Evolutionary conservation across 2,888 invertebrate genomes (phyloP).

Genomic region (Notodonta dromedarius): DNA sequence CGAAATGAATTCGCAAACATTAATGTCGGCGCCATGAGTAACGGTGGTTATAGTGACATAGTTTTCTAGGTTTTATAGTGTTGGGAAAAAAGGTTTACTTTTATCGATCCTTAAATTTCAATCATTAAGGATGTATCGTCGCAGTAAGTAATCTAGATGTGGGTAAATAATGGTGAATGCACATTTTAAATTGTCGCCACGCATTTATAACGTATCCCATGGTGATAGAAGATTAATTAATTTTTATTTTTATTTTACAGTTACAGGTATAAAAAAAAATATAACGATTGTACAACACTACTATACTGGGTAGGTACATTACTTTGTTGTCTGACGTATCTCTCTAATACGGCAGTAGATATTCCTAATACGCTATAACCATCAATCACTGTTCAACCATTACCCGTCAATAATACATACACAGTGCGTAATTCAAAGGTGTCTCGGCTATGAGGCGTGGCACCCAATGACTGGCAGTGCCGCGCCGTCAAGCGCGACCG

Average conservation of each 20-base stretch:
- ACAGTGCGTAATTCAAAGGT: slow-evolving; percentile 49
- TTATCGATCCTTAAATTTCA: neutral
- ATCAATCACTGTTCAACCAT: slow-evolving; percentile 20
- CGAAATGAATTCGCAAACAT: slow-evolving; percentile 22
- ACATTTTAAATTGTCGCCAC: too few relatives aligned
- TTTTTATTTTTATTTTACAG: too few relatives aligned
- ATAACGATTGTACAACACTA: neutral
- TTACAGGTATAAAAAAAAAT: too few relatives aligned
- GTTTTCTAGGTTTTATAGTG: neutral
- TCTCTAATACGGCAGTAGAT: neutral
- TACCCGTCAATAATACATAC: slow-evolving; percentile 42
- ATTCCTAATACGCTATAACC: slow-evolving; percentile 17
- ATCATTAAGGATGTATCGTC: too few relatives aligned
- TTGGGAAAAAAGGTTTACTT: neutral
- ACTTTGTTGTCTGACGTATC: neutral
- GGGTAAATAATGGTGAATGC: too few relatives aligned
- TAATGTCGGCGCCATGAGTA: neutral
- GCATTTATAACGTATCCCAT: too few relatives aligned
- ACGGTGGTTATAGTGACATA: neutral
- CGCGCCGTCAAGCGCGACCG: slow-evolving; percentile 42
- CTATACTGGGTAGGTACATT: too few relatives aligned
- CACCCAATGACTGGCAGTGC: slow-evolving; percentile 35
- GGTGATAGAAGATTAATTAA: too few relatives aligned
- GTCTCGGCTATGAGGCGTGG: slow-evolving; percentile 56
- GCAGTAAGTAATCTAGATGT: too few relatives aligned